These are phyloP conservation scores for Hypolimnas misippus DNA, from an alignment of 2,888 invertebrate species.

Conservation along the genomic window DNA sequence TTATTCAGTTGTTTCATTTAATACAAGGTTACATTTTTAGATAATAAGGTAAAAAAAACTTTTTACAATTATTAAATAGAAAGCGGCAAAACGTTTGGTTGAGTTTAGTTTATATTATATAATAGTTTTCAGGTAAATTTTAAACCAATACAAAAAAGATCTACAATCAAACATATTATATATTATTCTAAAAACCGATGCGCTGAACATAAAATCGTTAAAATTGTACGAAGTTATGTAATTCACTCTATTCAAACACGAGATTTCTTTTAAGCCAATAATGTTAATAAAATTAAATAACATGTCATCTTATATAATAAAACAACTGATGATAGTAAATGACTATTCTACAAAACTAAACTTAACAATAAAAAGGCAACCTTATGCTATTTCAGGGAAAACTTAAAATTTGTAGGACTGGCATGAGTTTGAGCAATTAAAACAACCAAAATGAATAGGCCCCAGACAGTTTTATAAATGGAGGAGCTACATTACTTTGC, in stretches of 20 bases:
- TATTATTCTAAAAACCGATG: too few relatives aligned
- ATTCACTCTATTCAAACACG: background rate
- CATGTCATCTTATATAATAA: background rate
- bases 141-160: too few relatives aligned
- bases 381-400: background rate
- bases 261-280: background rate
- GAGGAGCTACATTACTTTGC: conserved; percentile 17
- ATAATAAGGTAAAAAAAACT: too few relatives aligned
- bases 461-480: conserved; percentile 21
- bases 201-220: background rate
- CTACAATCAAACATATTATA: too few relatives aligned
- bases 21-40: background rate
- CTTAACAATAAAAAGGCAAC: background rate
- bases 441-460: background rate
- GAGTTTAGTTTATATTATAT: too few relatives aligned
- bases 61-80: too few relatives aligned
- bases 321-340: background rate
- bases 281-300: background rate
- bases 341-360: background rate
- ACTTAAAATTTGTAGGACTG: background rate
- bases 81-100: too few relatives aligned
- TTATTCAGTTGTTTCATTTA: background rate
- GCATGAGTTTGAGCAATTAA: background rate
- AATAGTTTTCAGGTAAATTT: too few relatives aligned
- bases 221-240: background rate